Percentiles rank a stretch among this genome's conserved stretches.
Evolutionary conservation across 2,113 vertebrate genomes (phyloP).

Genomic region (Quiscalus mexicanus): DNA sequence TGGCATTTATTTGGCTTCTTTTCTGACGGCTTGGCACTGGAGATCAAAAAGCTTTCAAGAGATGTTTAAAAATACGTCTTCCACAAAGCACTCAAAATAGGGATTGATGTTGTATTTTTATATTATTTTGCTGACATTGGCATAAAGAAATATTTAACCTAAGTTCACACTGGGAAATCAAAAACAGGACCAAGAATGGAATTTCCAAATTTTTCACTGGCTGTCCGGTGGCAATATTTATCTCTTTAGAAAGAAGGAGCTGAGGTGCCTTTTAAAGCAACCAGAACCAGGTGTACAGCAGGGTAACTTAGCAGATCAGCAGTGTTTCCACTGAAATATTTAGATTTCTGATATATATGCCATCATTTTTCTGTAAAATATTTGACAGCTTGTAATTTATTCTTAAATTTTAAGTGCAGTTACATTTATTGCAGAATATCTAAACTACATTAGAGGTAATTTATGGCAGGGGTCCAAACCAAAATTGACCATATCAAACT

Average conservation of each 20-base stretch:
- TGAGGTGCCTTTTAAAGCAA: constrained; percentile 29
- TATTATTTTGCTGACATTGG: constrained; percentile 9
- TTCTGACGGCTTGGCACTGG: neutral
- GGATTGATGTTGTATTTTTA: neutral
- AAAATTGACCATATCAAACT: neutral
- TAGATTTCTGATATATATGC: neutral
- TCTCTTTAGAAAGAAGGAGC: neutral
- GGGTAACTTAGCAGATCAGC: neutral
- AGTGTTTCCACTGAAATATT: constrained; percentile 2
- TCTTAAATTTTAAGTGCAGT: constrained; percentile 2
- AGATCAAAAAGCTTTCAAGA: constrained; percentile 39
- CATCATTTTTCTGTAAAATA: neutral
- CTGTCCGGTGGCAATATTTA: neutral
- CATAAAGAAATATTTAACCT: neutral
- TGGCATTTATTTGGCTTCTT: constrained; percentile 3
- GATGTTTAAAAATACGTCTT: constrained; percentile 13
- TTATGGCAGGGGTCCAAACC: neutral
- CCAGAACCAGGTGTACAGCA: neutral
- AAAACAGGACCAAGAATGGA: neutral
- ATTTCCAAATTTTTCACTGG: neutral
- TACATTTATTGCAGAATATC: neutral
- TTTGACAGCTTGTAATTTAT: constrained; percentile 1
- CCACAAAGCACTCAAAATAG: neutral
- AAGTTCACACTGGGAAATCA: neutral
- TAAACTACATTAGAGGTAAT: neutral